phyloP scores from a whole-genome alignment of 2,888 invertebrate genomes.

The Drosophila buzzatii region DNA sequence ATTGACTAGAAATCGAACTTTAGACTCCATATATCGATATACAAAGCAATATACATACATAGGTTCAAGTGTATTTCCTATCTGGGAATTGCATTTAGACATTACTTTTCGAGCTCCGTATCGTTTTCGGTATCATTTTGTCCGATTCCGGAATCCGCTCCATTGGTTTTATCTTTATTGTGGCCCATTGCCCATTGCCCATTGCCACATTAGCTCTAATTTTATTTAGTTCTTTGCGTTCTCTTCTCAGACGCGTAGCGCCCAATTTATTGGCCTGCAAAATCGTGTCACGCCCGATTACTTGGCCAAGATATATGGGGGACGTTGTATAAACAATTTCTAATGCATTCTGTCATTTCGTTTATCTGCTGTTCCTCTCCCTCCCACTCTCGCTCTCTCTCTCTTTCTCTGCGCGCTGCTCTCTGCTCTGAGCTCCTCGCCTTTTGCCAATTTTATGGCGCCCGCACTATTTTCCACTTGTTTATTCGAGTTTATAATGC shows the following conservation, averaged over 20 bases:
- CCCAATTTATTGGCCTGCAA: slow-evolving; percentile 46
- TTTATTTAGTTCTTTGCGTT: not conserved
- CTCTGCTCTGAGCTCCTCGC: not conserved
- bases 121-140: not conserved
- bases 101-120: not conserved
- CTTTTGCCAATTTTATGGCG: slow-evolving; percentile 37
- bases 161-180: slow-evolving; percentile 65
- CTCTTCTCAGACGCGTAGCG: slow-evolving; percentile 29
- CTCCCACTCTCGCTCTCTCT: slow-evolving; percentile 2
- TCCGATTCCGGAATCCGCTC: slow-evolving; percentile 13
- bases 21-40: slow-evolving; percentile 1
- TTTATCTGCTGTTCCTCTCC: slow-evolving; percentile 21
- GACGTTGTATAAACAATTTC: slow-evolving; percentile 45
- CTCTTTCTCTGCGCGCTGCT: not conserved
- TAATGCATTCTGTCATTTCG: slow-evolving; percentile 48
- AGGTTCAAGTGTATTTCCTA: not conserved
- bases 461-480: slow-evolving; percentile 15
- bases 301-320: slow-evolving; percentile 46
- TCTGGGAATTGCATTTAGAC: not conserved
- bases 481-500: slow-evolving; percentile 30
- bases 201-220: slow-evolving; percentile 22
- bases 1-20: slow-evolving; percentile 18
- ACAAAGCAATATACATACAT: not conserved
- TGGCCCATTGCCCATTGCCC: slow-evolving; percentile 30
- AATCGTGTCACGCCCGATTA: slow-evolving; percentile 62